Evolutionary conservation across 2,888 invertebrate genomes (phyloP).

Genomic region (Aproaerema taeniolella): DNA sequence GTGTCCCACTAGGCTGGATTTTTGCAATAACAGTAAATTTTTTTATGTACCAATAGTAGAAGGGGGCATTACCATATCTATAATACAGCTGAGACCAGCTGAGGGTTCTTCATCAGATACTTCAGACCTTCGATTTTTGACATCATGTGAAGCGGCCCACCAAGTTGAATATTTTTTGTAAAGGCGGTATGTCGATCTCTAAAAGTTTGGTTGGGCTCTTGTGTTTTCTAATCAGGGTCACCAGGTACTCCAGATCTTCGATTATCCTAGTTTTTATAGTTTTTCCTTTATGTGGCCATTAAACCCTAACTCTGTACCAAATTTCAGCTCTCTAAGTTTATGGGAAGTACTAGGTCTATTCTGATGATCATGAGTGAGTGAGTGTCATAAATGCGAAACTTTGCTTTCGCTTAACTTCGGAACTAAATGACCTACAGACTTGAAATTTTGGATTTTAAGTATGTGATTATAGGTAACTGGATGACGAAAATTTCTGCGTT

Average conservation of each 20-base stretch:
- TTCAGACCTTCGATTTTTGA: constrained; percentile 17
- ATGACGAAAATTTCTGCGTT: constrained; percentile 13
- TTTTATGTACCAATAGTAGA: not conserved
- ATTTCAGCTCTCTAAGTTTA: constrained; percentile 8
- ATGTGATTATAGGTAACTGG: constrained; percentile 31
- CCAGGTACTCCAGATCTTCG: constrained; percentile 9
- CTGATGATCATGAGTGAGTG: constrained; percentile 17
- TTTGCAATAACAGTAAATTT: not conserved
- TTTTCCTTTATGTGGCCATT: constrained; percentile 9
- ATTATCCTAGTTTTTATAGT: constrained; percentile 4
- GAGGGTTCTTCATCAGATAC: constrained; percentile 15
- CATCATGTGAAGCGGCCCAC: constrained; percentile 17
- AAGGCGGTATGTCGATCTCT: constrained; percentile 10
- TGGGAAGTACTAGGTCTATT: constrained; percentile 16
- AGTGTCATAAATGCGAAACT: constrained; percentile 15
- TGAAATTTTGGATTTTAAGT: constrained; percentile 6
- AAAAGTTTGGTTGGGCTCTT: constrained; percentile 9
- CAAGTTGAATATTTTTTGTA: constrained; percentile 14
- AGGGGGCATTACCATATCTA: not conserved
- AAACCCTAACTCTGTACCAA: constrained; percentile 11
- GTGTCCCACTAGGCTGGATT: not conserved
- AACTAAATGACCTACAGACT: constrained; percentile 16
- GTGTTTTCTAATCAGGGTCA: constrained; percentile 8
- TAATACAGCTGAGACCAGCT: constrained; percentile 6
- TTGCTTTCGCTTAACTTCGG: constrained; percentile 18